Base-by-base conservation (phyloP, 2,888 invertebrate species). In the Malachius bipustulatus region DNA sequence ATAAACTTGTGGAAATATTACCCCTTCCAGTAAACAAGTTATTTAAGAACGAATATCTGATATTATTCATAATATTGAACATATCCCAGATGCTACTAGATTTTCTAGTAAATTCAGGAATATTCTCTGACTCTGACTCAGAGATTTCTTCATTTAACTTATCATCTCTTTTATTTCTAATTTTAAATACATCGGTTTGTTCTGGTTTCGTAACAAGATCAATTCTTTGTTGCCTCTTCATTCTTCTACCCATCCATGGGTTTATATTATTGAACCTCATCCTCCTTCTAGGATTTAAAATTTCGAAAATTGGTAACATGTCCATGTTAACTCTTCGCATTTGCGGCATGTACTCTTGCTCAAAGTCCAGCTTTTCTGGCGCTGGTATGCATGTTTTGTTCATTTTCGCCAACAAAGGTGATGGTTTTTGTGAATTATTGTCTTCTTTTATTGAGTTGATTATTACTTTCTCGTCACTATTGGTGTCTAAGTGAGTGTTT, bases 131-230 rank as follows among this genome's bases (percentile, higher is more conserved):
- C n/a, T n/a, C n/a, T n/a, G n/a, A n/a, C n/a, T n/a, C n/a, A n/a
- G n/a, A n/a, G n/a, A n/a, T n/a, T n/a, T n/a, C n/a, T n/a, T n/a
- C n/a, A n/a, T n/a, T n/a, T n/a, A n/a, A n/a, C n/a, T n/a, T n/a
- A n/a, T n/a, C n/a, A n/a, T 44, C 37, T 36, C 50, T 38, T 41
- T 46, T 54, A 3, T 44, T 38, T 39, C 53, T 43, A 14, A 54
- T 49, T 35, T 50, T 49, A 35, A 55, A 55, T 3, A 52, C 47
- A 35, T 55, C 55, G 1, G 46, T 51, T 32, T 55, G 55, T 39
- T 49, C 46, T 2, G 50, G 46, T 32, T 44, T 41, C 4, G 47
- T 45, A 3, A 53, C 43, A 4, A 52, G 35, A 16, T 43, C 41
- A 1, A 26, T 26, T n/a, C 33, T 28, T 4, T 32, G 33, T 9